Evolutionary conservation across 1,140 invertebrate genomes (phyloP).

Genomic region (Magallana angulata): DNA sequence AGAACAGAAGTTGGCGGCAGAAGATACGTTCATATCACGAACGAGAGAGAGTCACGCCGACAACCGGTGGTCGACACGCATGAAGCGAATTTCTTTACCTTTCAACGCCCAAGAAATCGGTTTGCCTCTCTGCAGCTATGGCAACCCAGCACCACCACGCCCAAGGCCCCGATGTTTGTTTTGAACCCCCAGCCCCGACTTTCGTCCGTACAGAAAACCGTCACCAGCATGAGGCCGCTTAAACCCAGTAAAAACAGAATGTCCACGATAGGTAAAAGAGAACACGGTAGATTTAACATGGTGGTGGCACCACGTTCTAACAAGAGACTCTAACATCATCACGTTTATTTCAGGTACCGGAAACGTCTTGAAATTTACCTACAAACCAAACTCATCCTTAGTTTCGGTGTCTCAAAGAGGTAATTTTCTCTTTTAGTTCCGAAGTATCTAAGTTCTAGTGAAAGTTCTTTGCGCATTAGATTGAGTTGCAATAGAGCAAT

Average conservation of each 20-base stretch:
- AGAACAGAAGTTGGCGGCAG: neutral
- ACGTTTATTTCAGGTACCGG: slow-evolving; percentile 14
- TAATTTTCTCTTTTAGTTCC: neutral
- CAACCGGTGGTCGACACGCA: neutral
- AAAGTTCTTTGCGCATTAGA: too few species aligned
- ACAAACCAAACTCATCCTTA: slow-evolving; percentile 2
- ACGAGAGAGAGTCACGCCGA: slow-evolving; percentile 8
- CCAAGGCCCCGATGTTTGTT: slow-evolving; percentile 4
- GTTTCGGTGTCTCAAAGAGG: slow-evolving; percentile 7
- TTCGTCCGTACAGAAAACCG: slow-evolving; percentile 15
- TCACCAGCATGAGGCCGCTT: slow-evolving; percentile 32
- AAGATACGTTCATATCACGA: neutral
- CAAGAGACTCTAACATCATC: neutral
- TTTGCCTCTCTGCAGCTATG: neutral
- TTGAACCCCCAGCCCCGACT: slow-evolving; percentile 16
- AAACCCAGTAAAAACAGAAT: slow-evolving; percentile 9
- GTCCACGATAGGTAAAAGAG: slow-evolving; percentile 8
- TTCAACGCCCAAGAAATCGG: neutral
- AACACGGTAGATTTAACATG: neutral
- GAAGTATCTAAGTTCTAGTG: too few species aligned
- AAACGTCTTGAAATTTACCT: slow-evolving; percentile 10
- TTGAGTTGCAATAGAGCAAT: too few species aligned
- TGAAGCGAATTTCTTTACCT: slow-evolving; percentile 1
- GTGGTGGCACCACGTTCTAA: neutral
- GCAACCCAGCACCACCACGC: neutral